Base-by-base conservation (phyloP, 2,113 vertebrate species). In the Canis aureus region DNA sequence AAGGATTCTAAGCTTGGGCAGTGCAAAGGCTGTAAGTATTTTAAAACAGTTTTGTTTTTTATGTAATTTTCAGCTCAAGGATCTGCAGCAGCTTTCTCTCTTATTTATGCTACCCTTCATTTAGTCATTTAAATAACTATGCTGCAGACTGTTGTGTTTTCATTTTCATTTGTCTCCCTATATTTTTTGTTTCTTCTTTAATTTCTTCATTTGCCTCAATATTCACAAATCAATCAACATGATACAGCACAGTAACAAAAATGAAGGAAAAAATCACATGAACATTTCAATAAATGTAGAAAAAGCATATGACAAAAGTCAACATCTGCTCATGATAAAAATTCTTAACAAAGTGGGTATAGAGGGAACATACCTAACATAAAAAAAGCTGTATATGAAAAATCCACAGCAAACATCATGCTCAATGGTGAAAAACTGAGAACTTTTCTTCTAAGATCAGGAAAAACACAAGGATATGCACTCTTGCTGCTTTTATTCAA, bases 121-220 rank as follows among this genome's bases (percentile, higher is more conserved):
- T 87, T 71, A 94, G 59, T 89, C 35, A 86, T 93, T 88, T 19
- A 95, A 91, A 79, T 62, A 62, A 15, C 23, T 49, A 19, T 82
- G 43, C 74, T 78, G 51, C 8, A 78, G 43, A 78, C 43, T 78
- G 74, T 74, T 13, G 38, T 74, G 38, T 17, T 51, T 78, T 78
- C 43, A 78, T 78, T 78, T 78, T 78, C 43, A 78, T 78, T 78
- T 29, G 74, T 78, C 25, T 78, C 43, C 25, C 51, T 51, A 17
- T 49, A 76, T 78, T 78, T 78, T 78, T 78, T 78, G 74, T 78
- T 78, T 78, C 25, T 76, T 49, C 73, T 76, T 76, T 76, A 49
- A 76, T 76, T 76, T 76, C 43, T 29, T 78, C 25, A 49, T 78
- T 78, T 78, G 43, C 13, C 43, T 51, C 74, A 78, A 15, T 29